These are phyloP conservation scores for Microcaecilia unicolor DNA, from an alignment of 2,797 vertebrate species.

Conservation along the genomic window DNA sequence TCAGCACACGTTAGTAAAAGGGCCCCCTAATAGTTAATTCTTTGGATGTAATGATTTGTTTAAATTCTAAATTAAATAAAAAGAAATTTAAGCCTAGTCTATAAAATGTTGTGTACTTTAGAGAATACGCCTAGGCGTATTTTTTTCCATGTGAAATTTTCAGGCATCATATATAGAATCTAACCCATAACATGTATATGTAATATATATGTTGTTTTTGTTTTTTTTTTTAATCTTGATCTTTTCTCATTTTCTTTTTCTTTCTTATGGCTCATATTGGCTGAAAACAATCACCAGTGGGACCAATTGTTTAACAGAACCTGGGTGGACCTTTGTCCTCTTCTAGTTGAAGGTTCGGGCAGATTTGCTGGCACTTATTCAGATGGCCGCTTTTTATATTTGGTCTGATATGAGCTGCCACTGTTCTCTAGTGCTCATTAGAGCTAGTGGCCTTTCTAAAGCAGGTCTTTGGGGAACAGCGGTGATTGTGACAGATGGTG, in stretches of 20 bases:
- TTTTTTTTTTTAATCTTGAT: background rate
- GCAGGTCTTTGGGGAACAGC: slow-evolving; percentile 40
- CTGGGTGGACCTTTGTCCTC: slow-evolving; percentile 28
- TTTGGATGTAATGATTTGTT: no score
- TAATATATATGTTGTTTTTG: no score
- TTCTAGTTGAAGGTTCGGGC: slow-evolving; percentile 30
- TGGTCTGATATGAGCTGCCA: slow-evolving; percentile 36
- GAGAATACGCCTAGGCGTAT: no score
- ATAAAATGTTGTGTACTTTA: no score
- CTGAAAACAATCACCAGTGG: slow-evolving; percentile 18
- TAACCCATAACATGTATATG: no score
- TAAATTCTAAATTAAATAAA: no score
- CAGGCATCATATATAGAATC: no score
- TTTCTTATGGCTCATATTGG: slow-evolving; percentile 19
- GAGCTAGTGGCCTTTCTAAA: slow-evolving; percentile 44
- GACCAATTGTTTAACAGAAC: slow-evolving; percentile 13
- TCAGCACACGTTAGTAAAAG: no score
- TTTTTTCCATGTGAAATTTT: no score
- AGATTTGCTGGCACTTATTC: slow-evolving; percentile 28
- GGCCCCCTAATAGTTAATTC: no score
- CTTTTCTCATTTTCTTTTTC: slow-evolving; percentile 8
- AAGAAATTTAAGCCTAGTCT: no score
- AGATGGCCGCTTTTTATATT: slow-evolving; percentile 40
- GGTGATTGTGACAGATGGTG: slow-evolving; percentile 55
- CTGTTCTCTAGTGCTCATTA: slow-evolving; percentile 44